Base-by-base conservation (phyloP, 2,797 vertebrate species). In the Siniperca scherzeri region DNA sequence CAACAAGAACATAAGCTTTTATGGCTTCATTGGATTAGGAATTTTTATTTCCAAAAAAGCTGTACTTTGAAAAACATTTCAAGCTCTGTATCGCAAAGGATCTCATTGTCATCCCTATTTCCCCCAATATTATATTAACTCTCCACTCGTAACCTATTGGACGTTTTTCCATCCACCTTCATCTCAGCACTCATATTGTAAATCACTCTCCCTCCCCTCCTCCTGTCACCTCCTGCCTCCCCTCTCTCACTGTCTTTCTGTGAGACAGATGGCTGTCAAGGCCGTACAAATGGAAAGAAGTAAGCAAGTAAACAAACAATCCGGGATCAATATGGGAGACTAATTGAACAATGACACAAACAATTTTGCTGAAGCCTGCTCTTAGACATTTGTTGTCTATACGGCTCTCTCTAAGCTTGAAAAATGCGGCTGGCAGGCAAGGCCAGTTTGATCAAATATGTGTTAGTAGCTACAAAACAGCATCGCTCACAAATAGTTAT, bases 191-290 rank as follows among this genome's bases (percentile, higher is more conserved):
- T 62, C 76, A 44, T 66, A 53, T 74, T 75, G 71, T 77, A 71
- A 82, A 88, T 84, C 67, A 44, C 68, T 76, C 65, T 80, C 78
- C 67, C 68, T 75, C 77, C 77, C 72, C 71, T 81, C 50, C 50
- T 52, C 50, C 77, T 14, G n/a, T 80, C 73, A 80, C 90, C 89
- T 85, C 85, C 83, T 72, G 60, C 81, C 77, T 76, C 62, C 57
- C 68, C 44, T 77, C 72, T 78, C 65, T 81, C 85, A 42, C 83
- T 38, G 59, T 79, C 71, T 78, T 56, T 70, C 80, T 81, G 55
- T 60, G 83, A 91, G 91, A 92, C 93, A 93, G 90, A 92, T 91
- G 91, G 89, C 87, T 91, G 88, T 93, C 87, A 90, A 92, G 84
- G 91, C 85, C 67, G 40, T 62, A 84, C 87, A 87, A 92, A 87